Conservation (phyloP, 1,140 invertebrate genomes). For the Drosophila willistoni region DNA sequence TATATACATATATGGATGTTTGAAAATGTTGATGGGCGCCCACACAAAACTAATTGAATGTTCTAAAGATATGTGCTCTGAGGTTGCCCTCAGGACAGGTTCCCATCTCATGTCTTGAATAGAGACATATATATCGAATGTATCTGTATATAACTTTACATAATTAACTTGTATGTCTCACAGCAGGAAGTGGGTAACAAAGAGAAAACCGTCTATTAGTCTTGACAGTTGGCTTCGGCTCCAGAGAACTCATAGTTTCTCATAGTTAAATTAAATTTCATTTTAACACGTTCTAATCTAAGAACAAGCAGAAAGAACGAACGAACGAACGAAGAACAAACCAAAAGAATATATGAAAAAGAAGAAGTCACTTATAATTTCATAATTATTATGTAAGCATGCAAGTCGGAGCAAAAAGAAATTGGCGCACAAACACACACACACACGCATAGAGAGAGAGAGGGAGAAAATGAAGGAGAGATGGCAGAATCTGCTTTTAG, state of each 20-base stretch:
- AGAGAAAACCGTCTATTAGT: slow-evolving; percentile 68
- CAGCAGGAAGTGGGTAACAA: slow-evolving; percentile 62
- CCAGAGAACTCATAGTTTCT: slow-evolving; percentile 36
- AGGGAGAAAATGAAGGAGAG: not conserved
- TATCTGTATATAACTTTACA: slow-evolving; percentile 39
- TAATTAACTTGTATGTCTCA: slow-evolving; percentile 64
- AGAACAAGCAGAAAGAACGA: slow-evolving; percentile 20
- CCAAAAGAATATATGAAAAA: not conserved
- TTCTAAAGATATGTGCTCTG: slow-evolving; percentile 36
- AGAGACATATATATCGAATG: slow-evolving; percentile 7
- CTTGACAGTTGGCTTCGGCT: slow-evolving; percentile 37
- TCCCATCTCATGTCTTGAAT: slow-evolving; percentile 52
- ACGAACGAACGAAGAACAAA: not conserved
- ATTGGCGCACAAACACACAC: slow-evolving; percentile 46
- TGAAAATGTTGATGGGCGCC: slow-evolving; percentile 36
- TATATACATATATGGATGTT: not conserved
- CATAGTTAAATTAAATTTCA: slow-evolving; percentile 77
- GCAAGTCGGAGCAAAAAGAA: slow-evolving; percentile 49
- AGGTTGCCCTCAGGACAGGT: slow-evolving; percentile 36
- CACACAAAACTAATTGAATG: slow-evolving; percentile 48
- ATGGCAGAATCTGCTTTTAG: not conserved
- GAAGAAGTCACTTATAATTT: slow-evolving; percentile 50
- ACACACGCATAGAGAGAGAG: not conserved
- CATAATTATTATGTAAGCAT: slow-evolving; percentile 81
- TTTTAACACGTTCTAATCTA: slow-evolving; percentile 75